phyloP scores from a whole-genome alignment of 2,797 vertebrate genomes.

The Garrulus glandarius region DNA sequence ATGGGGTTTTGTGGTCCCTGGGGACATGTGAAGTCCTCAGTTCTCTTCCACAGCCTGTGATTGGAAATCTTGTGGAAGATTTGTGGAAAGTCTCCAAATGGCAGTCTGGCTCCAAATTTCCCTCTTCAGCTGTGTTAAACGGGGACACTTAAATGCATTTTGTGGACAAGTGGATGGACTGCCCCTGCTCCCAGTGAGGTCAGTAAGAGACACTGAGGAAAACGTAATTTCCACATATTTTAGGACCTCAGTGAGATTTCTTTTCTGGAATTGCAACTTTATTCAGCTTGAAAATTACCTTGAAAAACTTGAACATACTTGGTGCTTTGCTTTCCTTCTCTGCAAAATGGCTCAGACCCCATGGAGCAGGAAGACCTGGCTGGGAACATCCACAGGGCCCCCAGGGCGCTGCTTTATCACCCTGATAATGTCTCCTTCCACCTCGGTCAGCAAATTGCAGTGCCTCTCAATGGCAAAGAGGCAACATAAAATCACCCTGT shows the following conservation, averaged over 20 bases:
- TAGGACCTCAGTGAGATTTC: background rate
- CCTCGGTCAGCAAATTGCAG: background rate
- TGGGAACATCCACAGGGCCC: rapidly evolving
- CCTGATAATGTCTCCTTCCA: background rate
- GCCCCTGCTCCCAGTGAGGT: rapidly evolving
- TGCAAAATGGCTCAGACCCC: background rate
- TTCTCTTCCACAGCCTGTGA: background rate
- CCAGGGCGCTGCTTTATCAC: background rate
- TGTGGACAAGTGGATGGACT: background rate
- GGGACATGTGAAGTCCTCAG: rapidly evolving
- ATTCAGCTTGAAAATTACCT: background rate
- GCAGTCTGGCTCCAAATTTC: background rate
- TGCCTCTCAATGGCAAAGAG: background rate
- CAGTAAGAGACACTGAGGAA: background rate
- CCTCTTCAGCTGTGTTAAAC: background rate
- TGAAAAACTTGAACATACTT: background rate
- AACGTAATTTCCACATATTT: rapidly evolving
- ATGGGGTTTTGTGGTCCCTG: rapidly evolving
- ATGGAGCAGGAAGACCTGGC: rapidly evolving
- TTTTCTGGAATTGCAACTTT: background rate
- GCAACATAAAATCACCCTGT: background rate
- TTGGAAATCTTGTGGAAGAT: background rate
- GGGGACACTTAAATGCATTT: background rate
- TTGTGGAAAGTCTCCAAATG: background rate
- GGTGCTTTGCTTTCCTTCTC: background rate